Conservation (phyloP, 2,888 invertebrate genomes). For the Pheosia gnoma region DNA sequence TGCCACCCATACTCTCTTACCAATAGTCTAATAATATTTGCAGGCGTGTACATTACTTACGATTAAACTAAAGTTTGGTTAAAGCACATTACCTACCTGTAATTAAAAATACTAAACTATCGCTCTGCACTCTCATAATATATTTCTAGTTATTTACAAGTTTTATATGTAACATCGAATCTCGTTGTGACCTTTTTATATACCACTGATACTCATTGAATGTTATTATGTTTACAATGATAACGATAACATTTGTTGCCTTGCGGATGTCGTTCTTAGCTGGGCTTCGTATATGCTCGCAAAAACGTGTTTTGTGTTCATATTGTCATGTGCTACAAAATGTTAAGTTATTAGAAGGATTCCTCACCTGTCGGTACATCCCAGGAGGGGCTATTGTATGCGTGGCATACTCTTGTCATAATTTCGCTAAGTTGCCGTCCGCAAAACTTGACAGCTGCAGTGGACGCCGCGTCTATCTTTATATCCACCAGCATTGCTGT, state of each 20-base stretch:
- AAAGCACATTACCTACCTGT: background rate
- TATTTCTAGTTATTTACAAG: slow-evolving; percentile 11
- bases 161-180: slow-evolving; percentile 24
- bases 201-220: slow-evolving; percentile 30
- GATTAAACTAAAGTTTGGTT: background rate
- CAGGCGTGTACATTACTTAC: too few relatives aligned
- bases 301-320: background rate
- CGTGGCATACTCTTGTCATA: slow-evolving; percentile 75
- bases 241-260: slow-evolving; percentile 56
- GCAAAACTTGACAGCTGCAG: slow-evolving; percentile 66
- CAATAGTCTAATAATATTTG: too few relatives aligned
- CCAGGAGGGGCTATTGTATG: slow-evolving; percentile 77
- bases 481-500: slow-evolving; percentile 58
- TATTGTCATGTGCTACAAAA: background rate
- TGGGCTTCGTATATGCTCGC: slow-evolving; percentile 16
- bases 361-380: slow-evolving; percentile 69
- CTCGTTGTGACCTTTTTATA: slow-evolving; percentile 35
- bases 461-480: slow-evolving; percentile 56
- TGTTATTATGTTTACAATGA: slow-evolving; percentile 26
- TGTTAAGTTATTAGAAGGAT: background rate
- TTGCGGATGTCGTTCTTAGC: slow-evolving; percentile 59
- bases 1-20: too few relatives aligned
- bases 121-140: background rate
- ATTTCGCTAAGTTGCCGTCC: slow-evolving; percentile 73
- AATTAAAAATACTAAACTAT: background rate